Conservation (phyloP, 2,797 vertebrate genomes). For the Hafferia zeledoni region DNA sequence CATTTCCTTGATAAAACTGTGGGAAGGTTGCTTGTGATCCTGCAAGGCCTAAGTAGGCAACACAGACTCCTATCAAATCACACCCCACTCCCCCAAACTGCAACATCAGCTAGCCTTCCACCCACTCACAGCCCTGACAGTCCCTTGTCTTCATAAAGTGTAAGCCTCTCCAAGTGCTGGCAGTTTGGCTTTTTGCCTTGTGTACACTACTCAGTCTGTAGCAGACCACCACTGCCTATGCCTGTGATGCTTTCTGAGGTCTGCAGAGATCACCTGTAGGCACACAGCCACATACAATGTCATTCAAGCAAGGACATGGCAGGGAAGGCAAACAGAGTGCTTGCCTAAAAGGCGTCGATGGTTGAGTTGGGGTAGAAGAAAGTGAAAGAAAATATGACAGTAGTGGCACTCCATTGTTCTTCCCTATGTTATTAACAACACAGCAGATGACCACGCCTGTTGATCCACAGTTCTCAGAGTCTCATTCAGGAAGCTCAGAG, state of each 20-base stretch:
- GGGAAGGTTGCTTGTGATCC: background rate
- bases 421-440: background rate
- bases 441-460: background rate
- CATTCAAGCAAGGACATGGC: accelerated
- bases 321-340: accelerated
- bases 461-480: background rate
- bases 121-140: background rate
- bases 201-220: background rate
- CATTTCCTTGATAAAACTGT: background rate
- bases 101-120: background rate
- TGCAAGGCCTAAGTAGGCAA: background rate
- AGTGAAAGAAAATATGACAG: background rate
- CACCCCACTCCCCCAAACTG: background rate
- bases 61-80: background rate
- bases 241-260: background rate
- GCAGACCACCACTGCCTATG: background rate
- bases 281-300: background rate
- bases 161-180: background rate
- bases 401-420: background rate
- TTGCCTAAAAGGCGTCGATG: background rate
- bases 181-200: background rate
- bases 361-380: background rate
- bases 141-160: background rate
- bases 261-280: background rate
- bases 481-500: background rate